phyloP scores from a whole-genome alignment of 2,113 vertebrate species.

The Opisthocomus hoazin region DNA sequence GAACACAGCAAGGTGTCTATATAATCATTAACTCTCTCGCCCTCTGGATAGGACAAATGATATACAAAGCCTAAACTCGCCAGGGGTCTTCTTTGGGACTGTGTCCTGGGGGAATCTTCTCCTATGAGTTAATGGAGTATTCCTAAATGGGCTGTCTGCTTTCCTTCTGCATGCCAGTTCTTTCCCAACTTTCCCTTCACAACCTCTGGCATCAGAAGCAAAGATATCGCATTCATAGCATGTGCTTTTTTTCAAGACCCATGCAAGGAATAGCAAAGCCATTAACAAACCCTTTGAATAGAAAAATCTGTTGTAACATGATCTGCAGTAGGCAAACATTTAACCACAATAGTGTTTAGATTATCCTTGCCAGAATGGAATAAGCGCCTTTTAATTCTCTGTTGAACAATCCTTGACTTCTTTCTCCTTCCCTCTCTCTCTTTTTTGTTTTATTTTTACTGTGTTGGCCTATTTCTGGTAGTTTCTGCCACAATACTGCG shows the following conservation, averaged over 20 bases:
- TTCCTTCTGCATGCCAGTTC: slow-evolving; percentile 41
- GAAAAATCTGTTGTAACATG: slow-evolving; percentile 52
- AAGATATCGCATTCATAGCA: slow-evolving; percentile 8
- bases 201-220: slow-evolving; percentile 47
- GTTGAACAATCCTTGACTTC: neutral
- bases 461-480: neutral
- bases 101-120: slow-evolving; percentile 59
- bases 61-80: slow-evolving; percentile 58
- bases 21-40: slow-evolving; percentile 68
- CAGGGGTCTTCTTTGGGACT: slow-evolving; percentile 60
- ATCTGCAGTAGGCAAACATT: slow-evolving; percentile 56
- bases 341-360: slow-evolving; percentile 44
- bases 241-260: slow-evolving; percentile 17
- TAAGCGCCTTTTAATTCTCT: slow-evolving; percentile 29
- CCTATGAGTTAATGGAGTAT: slow-evolving; percentile 55
- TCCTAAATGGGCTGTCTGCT: slow-evolving; percentile 53
- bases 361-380: slow-evolving; percentile 32
- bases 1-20: slow-evolving; percentile 54
- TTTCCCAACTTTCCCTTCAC: slow-evolving; percentile 53
- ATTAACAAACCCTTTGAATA: slow-evolving; percentile 47
- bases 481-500: neutral
- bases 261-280: slow-evolving; percentile 33
- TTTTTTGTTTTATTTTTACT: slow-evolving; percentile 41
- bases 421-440: neutral
- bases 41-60: slow-evolving; percentile 60